A percentile compares a stretch with the other conserved stretches of the same genome.
Evolutionary conservation across 2,113 vertebrate species (phyloP).

Genomic region (Felis chaus): DNA sequence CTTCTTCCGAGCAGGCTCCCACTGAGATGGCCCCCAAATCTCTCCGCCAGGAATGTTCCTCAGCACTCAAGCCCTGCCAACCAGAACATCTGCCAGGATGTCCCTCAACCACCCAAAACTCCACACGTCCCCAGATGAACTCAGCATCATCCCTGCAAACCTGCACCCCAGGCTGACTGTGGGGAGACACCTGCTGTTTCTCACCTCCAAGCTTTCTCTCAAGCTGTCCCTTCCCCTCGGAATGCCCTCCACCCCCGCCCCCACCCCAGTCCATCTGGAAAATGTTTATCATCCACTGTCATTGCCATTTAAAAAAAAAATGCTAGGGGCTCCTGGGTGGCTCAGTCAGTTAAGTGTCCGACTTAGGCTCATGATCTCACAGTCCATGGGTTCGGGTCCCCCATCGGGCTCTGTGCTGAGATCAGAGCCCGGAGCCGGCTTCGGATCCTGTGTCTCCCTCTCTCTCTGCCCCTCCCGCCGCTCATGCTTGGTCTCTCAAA

Average conservation of each 20-base stretch:
- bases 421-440: too few species aligned
- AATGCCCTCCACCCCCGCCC: background rate
- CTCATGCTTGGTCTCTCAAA: too few species aligned
- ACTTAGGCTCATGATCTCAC: too few species aligned
- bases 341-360: too few species aligned
- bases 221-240: background rate
- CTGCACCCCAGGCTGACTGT: rapidly evolving
- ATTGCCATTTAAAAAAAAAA: background rate
- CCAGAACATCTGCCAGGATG: background rate
- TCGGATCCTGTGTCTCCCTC: too few species aligned
- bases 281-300: background rate
- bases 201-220: background rate
- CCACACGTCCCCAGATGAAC: background rate
- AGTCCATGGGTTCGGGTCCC: too few species aligned
- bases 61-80: background rate
- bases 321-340: too few species aligned
- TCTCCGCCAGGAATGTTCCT: background rate
- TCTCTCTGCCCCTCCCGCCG: too few species aligned
- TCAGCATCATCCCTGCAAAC: background rate
- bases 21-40: background rate
- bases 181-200: background rate
- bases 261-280: background rate
- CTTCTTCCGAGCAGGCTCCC: background rate
- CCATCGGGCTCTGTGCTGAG: too few species aligned
- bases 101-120: background rate